These are phyloP conservation scores for Poecile montanus DNA, from an alignment of 2,797 vertebrate genomes.

Conservation along the genomic window DNA sequence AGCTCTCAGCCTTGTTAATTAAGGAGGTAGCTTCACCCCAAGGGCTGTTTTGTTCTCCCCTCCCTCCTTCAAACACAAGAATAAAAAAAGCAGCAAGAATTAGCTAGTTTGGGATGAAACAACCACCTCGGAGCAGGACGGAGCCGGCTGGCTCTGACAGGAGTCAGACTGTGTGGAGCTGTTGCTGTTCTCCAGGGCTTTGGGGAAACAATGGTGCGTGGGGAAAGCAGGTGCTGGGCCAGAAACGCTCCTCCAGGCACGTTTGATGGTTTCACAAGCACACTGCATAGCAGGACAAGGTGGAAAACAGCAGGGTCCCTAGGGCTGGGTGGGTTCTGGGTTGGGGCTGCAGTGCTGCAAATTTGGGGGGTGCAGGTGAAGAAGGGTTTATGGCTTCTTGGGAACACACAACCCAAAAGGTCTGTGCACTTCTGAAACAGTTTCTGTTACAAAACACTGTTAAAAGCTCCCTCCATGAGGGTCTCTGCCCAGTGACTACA, in stretches of 20 bases:
- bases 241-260: not conserved
- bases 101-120: conserved; percentile 33
- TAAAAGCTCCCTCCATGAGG: accelerated
- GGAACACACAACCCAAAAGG: not conserved
- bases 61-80: not conserved
- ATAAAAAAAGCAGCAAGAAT: conserved; percentile 18
- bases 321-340: not conserved
- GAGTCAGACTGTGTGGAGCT: not conserved
- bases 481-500: accelerated
- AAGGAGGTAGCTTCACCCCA: conserved; percentile 52
- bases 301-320: not conserved
- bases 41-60: conserved; percentile 35
- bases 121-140: not conserved
- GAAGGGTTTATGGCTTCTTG: not conserved
- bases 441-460: not conserved
- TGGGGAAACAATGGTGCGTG: not conserved
- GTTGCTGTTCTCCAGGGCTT: not conserved
- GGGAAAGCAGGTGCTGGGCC: not conserved
- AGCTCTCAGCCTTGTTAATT: conserved; percentile 58
- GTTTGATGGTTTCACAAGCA: accelerated
- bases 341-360: not conserved
- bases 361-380: not conserved
- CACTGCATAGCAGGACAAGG: not conserved
- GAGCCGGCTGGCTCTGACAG: not conserved
- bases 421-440: not conserved